phyloP scores from a whole-genome alignment of 2,113 vertebrate genomes.

The Thamnaconus septentrionalis region DNA sequence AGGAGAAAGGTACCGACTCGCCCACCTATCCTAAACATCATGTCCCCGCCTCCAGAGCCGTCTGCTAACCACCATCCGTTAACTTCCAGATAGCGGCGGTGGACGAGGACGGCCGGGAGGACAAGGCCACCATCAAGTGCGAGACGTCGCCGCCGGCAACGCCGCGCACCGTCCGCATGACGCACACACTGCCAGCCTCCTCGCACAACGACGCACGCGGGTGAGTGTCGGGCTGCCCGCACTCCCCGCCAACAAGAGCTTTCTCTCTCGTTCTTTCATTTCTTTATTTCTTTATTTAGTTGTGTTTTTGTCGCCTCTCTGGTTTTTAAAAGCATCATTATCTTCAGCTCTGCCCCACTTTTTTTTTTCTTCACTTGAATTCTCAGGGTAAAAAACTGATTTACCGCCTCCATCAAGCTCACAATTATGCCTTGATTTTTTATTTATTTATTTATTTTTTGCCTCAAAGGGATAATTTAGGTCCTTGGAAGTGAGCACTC shows the following conservation, averaged over 20 bases:
- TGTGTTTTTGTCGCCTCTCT: too few relatives aligned
- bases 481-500: too few relatives aligned
- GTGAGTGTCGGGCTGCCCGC: constrained; percentile 60
- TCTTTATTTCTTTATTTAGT: too few relatives aligned
- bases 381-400: too few relatives aligned
- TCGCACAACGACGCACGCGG: constrained; percentile 94
- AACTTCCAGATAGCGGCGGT: constrained; percentile 88
- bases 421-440: not conserved
- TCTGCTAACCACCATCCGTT: not conserved
- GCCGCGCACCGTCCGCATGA: constrained; percentile 93
- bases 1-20: constrained; percentile 88
- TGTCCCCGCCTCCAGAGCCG: not conserved
- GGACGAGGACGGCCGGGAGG: constrained; percentile 94
- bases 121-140: constrained; percentile 98
- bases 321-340: too few relatives aligned
- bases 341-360: too few relatives aligned
- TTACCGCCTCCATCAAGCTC: too few relatives aligned
- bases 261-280: too few relatives aligned
- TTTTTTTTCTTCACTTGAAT: too few relatives aligned
- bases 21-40: not conserved
- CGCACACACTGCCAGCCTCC: constrained; percentile 94
- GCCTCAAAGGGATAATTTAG: too few relatives aligned
- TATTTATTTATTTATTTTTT: constrained; percentile 1
- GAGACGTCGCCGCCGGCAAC: constrained; percentile 97
- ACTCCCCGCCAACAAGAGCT: too few relatives aligned